A percentile compares a stretch with the other conserved stretches of the same genome.
phyloP scores from a whole-genome alignment of 2,888 invertebrate genomes.

The Campopleginae sp. region DNA sequence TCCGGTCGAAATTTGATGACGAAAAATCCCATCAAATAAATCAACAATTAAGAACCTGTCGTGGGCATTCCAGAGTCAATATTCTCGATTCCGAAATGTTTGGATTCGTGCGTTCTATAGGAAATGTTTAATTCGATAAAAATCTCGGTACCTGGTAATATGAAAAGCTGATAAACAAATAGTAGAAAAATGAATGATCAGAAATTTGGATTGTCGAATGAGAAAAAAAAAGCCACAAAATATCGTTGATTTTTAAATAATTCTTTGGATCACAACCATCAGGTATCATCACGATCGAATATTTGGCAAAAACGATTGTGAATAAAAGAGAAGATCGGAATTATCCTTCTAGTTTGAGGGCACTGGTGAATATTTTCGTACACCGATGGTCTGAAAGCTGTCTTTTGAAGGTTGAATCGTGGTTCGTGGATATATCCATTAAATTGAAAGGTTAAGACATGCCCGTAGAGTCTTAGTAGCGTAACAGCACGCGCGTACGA shows the following conservation, averaged over 20 bases:
- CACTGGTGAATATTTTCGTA: neutral
- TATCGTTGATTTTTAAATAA: neutral
- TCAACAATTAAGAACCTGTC: neutral
- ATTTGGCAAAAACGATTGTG: neutral
- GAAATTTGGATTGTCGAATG: neutral
- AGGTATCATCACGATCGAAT: neutral
- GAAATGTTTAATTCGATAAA: neutral
- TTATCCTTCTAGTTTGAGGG: neutral
- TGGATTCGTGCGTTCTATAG: neutral
- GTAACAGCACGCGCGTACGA: neutral
- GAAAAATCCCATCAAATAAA: neutral
- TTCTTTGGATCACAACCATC: neutral
- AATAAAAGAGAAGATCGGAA: neutral
- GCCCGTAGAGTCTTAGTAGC: neutral
- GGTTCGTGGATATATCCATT: neutral
- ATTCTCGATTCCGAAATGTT: neutral
- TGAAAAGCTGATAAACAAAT: neutral
- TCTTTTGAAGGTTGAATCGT: neutral
- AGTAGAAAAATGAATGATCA: neutral
- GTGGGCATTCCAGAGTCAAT: neutral
- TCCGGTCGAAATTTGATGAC: neutral
- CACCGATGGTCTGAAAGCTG: neutral
- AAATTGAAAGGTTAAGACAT: conserved; percentile 5
- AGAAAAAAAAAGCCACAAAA: neutral
- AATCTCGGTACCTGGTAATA: neutral